phyloP scores from a whole-genome alignment of 2,888 invertebrate genomes.

The Rotaria sp. region DNA sequence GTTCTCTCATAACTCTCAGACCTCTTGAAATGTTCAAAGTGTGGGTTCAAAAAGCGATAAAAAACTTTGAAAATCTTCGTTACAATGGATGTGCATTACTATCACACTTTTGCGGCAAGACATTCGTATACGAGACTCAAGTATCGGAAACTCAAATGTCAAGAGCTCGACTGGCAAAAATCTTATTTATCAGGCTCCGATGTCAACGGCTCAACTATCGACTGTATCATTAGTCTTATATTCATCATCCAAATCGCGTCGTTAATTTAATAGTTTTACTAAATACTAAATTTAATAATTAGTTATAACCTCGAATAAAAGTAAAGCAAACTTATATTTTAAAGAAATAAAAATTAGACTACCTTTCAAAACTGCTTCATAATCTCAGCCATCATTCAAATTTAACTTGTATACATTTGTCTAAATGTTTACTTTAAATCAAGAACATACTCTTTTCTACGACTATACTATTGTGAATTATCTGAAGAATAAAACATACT shows the following conservation, averaged over 20 bases:
- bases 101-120: too few relatives aligned
- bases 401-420: constrained; percentile 92
- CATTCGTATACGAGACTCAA: too few relatives aligned
- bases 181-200: too few relatives aligned
- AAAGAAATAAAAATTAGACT: too few relatives aligned
- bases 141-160: too few relatives aligned
- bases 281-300: constrained; percentile 54
- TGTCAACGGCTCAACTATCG: constrained; percentile 50
- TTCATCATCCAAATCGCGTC: constrained; percentile 93
- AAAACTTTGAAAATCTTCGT: too few relatives aligned
- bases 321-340: constrained; percentile 47
- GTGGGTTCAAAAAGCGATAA: too few relatives aligned
- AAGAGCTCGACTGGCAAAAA: too few relatives aligned
- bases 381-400: constrained; percentile 81
- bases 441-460: constrained; percentile 78
- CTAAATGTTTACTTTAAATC: constrained; percentile 91
- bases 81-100: too few relatives aligned
- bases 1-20: too few relatives aligned
- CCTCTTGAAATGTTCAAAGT: too few relatives aligned
- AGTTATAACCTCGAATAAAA: not conserved
- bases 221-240: constrained; percentile 80
- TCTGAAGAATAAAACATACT: not conserved
- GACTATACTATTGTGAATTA: not conserved
- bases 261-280: constrained; percentile 90
- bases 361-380: too few relatives aligned